Conservation (phyloP, 2,113 vertebrate genomes). For the Pterocles gutturalis region DNA sequence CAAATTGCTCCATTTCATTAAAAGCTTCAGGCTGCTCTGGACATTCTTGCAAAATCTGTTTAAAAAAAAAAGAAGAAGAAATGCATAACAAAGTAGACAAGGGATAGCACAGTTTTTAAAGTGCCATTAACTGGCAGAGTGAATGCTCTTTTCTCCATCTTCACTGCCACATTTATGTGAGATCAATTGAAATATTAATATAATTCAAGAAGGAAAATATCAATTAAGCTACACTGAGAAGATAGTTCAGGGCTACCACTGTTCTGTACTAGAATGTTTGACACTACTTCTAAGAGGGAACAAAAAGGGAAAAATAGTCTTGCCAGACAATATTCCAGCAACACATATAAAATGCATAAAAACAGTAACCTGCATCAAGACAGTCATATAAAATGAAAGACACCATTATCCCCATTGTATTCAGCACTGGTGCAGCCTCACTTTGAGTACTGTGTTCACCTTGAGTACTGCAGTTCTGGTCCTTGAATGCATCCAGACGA, state of each 20-base stretch:
- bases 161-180: not conserved
- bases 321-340: not conserved
- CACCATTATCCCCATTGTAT: not conserved
- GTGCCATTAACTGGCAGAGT: not conserved
- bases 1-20: conserved; percentile 86
- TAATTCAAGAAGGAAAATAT: not conserved
- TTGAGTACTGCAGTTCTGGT: not conserved
- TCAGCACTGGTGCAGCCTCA: fast-evolving
- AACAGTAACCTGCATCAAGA: not conserved
- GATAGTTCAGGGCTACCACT: not conserved
- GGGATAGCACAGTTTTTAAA: not conserved
- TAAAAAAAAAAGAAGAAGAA: not conserved
- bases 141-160: not conserved
- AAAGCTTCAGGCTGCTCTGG: conserved; percentile 81
- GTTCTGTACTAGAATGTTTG: not conserved
- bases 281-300: not conserved
- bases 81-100: not conserved
- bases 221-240: not conserved
- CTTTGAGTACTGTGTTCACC: too few species aligned
- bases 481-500: not conserved
- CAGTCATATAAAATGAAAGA: not conserved
- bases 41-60: conserved; percentile 89
- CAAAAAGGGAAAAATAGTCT: not conserved
- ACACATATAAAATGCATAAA: not conserved
- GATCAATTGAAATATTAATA: not conserved